These are phyloP conservation scores for Gastrophysa polygoni DNA, from an alignment of 2,888 invertebrate species.

Conservation along the genomic window DNA sequence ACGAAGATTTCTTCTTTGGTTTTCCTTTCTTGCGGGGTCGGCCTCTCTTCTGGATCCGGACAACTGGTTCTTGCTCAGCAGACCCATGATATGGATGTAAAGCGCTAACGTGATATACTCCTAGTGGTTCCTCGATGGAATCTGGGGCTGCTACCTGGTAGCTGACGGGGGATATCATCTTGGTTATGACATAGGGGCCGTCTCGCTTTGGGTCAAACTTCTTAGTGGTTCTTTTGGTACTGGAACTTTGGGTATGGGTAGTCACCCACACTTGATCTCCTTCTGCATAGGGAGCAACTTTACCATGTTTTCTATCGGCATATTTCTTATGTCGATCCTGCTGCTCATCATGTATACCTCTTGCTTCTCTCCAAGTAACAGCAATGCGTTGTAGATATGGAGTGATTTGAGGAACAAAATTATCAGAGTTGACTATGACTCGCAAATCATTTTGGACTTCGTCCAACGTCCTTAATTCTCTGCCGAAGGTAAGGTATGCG, in stretches of 20 bases:
- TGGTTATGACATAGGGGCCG: slow-evolving; percentile 1
- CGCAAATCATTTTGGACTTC: slow-evolving; percentile 6
- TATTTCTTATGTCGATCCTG: slow-evolving; percentile 7
- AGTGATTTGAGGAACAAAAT: slow-evolving; percentile 6
- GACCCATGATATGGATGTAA: slow-evolving; percentile 17
- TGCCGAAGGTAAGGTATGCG: slow-evolving; percentile 1
- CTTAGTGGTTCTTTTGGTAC: not conserved
- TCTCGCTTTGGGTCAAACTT: not conserved
- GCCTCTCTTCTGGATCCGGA: slow-evolving; percentile 47
- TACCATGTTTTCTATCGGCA: slow-evolving; percentile 6
- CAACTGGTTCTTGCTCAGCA: slow-evolving; percentile 55
- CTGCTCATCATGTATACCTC: slow-evolving; percentile 7
- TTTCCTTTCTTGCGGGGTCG: slow-evolving; percentile 17
- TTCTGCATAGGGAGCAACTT: slow-evolving; percentile 4
- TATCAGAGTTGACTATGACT: not conserved
- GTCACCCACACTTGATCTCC: slow-evolving; percentile 1
- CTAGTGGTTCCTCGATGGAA: slow-evolving; percentile 15
- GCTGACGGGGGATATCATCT: not conserved
- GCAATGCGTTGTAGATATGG: slow-evolving; percentile 1
- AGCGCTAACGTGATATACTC: slow-evolving; percentile 12
- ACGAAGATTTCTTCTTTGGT: slow-evolving; percentile 7
- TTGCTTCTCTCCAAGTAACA: not conserved
- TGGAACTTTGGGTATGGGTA: slow-evolving; percentile 1
- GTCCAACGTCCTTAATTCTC: no score
- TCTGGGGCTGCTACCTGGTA: slow-evolving; percentile 13